These are phyloP conservation scores for Drosophila punjabiensis DNA, from an alignment of 1,140 invertebrate species.

Conservation along the genomic window DNA sequence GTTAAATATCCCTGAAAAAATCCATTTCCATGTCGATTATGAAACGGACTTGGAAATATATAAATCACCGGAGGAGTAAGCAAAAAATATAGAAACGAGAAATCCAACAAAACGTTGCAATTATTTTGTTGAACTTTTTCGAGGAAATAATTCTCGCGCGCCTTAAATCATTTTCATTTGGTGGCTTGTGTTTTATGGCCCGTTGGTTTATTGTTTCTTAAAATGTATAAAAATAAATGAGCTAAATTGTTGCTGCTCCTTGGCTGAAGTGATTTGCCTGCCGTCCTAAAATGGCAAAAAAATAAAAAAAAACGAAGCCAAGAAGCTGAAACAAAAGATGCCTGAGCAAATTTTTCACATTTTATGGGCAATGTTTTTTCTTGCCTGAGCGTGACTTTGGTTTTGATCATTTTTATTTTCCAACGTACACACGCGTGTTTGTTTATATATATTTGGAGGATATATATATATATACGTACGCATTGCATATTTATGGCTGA, in stretches of 20 bases:
- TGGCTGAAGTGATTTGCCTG: conserved; percentile 67
- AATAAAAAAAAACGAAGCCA: conserved; percentile 10
- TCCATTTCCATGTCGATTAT: neutral
- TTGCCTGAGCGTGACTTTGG: conserved; percentile 58
- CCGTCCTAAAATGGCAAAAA: conserved; percentile 1
- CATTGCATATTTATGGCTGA: conserved; percentile 69
- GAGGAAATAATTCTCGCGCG: conserved; percentile 40
- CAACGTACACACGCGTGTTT: conserved; percentile 21
- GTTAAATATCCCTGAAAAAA: neutral
- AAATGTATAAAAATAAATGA: conserved; percentile 83
- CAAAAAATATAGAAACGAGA: conserved; percentile 1
- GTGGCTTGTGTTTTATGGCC: conserved; percentile 81
- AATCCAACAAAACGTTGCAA: conserved; percentile 51
- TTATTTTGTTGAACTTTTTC: conserved; percentile 54
- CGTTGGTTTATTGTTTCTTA: conserved; percentile 83
- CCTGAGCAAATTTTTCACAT: conserved; percentile 49
- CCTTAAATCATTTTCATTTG: conserved; percentile 83
- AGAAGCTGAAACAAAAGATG: conserved; percentile 47
- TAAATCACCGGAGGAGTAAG: conserved; percentile 17
- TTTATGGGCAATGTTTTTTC: conserved; percentile 55
- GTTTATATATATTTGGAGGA: neutral
- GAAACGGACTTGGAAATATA: neutral
- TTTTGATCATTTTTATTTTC: conserved; percentile 55
- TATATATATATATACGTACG: neutral
- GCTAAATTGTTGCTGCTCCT: conserved; percentile 61